These are phyloP conservation scores for Morus bassanus DNA, from an alignment of 2,797 vertebrate species.

Conservation along the genomic window DNA sequence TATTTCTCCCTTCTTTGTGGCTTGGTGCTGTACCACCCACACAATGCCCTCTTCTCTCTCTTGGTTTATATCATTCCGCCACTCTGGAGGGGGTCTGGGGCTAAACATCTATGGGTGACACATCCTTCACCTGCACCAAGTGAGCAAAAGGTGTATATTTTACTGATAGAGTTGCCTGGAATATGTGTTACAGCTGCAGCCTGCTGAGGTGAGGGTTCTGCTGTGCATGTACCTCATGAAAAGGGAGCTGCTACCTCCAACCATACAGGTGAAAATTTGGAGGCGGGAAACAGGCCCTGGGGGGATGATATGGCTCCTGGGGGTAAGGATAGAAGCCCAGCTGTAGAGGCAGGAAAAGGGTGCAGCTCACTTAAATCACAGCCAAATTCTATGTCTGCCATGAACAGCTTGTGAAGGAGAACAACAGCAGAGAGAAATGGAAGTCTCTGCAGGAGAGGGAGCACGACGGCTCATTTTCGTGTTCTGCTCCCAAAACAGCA, in stretches of 20 bases:
- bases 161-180: not conserved
- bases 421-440: not conserved
- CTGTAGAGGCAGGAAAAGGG: not conserved
- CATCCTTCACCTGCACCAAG: fast-evolving
- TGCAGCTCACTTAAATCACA: not conserved
- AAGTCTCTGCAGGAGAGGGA: not conserved
- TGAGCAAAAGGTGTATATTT: not conserved
- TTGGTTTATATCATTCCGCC: not conserved
- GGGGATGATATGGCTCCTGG: not conserved
- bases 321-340: not conserved
- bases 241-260: not conserved
- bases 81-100: fast-evolving
- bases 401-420: not conserved
- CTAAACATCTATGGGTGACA: not conserved
- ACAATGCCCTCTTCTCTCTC: fast-evolving
- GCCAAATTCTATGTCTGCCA: not conserved
- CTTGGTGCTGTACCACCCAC: not conserved
- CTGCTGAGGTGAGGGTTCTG: not conserved
- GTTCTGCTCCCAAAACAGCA: not conserved
- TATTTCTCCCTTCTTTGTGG: not conserved
- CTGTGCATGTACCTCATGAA: not conserved
- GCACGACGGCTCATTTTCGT: not conserved
- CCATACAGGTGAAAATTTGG: not conserved
- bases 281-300: not conserved
- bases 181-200: not conserved